Evolutionary conservation across 1,140 invertebrate species (phyloP).

Genomic region (Drosophila mojavensis): DNA sequence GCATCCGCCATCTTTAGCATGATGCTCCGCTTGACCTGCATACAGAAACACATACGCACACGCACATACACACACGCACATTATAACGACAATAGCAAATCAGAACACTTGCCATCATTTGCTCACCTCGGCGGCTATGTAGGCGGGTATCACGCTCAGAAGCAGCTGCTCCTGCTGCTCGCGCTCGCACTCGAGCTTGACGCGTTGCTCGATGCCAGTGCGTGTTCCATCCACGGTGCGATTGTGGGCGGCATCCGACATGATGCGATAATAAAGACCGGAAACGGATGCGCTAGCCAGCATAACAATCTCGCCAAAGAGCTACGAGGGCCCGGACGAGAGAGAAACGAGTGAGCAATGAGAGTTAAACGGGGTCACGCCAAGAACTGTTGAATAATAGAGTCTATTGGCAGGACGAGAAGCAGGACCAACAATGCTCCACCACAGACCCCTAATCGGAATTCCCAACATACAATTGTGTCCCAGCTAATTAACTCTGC

Average conservation of each 20-base stretch:
- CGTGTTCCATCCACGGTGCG: slow-evolving; percentile 94
- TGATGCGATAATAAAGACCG: slow-evolving; percentile 93
- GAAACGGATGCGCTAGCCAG: slow-evolving; percentile 90
- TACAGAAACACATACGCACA: neutral
- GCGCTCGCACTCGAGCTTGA: slow-evolving; percentile 95
- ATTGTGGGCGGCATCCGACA: slow-evolving; percentile 93
- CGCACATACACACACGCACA: neutral
- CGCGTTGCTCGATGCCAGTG: slow-evolving; percentile 95
- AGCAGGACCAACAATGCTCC: neutral
- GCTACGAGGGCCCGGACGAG: slow-evolving; percentile 84
- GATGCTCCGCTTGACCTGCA: slow-evolving; percentile 94
- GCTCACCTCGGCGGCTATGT: slow-evolving; percentile 84
- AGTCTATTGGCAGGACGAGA: slow-evolving; percentile 33
- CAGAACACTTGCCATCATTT: neutral
- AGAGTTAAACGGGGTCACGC: slow-evolving; percentile 18
- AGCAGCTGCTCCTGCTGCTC: slow-evolving; percentile 96
- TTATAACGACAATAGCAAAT: neutral
- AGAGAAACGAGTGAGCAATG: neutral
- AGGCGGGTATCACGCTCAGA: slow-evolving; percentile 96
- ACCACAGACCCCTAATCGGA: slow-evolving; percentile 36
- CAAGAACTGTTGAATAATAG: slow-evolving; percentile 39
- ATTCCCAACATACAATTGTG: slow-evolving; percentile 35
- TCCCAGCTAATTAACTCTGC: slow-evolving; percentile 47
- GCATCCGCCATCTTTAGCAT: slow-evolving; percentile 96
- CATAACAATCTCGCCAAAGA: slow-evolving; percentile 90